Conservation (phyloP, 2,113 vertebrate species). For the Centropus unirufus region DNA sequence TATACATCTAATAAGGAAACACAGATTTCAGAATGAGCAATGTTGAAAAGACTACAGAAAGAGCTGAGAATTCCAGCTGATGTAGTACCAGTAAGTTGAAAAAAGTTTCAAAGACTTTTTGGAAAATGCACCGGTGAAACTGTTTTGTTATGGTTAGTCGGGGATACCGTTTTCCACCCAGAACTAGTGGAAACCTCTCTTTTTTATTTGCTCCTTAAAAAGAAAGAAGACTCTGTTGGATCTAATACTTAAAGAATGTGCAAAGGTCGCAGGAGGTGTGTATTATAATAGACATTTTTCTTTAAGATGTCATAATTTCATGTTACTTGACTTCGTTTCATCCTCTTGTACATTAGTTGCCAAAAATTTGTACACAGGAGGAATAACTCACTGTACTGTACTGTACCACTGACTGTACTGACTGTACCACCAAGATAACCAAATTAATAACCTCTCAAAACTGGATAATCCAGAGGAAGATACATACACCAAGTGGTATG, state of each 20-base stretch:
- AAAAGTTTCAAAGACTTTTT: background rate
- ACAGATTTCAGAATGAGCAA: background rate
- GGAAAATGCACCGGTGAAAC: background rate
- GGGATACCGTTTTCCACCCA: background rate
- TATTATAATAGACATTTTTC: background rate
- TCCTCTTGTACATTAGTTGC: background rate
- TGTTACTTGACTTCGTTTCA: background rate
- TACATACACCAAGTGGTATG: background rate
- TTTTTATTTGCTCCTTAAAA: background rate
- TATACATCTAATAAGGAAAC: background rate
- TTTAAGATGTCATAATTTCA: background rate
- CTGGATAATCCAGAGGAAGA: background rate
- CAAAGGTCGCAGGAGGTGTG: background rate
- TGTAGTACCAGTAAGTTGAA: background rate
- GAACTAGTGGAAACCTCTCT: background rate
- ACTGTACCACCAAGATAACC: background rate
- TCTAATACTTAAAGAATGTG: background rate
- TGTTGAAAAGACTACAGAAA: background rate
- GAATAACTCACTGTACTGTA: background rate
- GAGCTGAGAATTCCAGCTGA: background rate
- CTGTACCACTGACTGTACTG: background rate
- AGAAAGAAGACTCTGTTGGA: background rate
- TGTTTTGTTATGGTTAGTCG: background rate
- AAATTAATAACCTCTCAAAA: background rate
- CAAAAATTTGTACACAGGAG: background rate